These are phyloP conservation scores for Sinotaia quadrata DNA, from an alignment of 2,888 invertebrate species.

Conservation along the genomic window DNA sequence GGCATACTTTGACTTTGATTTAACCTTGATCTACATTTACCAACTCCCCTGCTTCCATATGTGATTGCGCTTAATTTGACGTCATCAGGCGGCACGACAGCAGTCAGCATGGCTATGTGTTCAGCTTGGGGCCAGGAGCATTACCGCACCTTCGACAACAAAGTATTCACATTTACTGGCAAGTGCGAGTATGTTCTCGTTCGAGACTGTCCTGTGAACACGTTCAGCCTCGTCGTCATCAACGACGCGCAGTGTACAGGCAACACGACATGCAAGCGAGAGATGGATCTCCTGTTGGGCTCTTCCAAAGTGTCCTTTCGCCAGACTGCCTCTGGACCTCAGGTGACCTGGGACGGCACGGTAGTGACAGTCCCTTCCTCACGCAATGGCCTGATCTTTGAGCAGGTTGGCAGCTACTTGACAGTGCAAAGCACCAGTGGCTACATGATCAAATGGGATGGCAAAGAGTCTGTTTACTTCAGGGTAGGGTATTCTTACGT, in stretches of 20 bases:
- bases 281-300: constrained; percentile 80
- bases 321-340: constrained; percentile 44
- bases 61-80: too few species aligned
- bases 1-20: too few species aligned
- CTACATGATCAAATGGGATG: constrained; percentile 84
- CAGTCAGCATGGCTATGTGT: constrained; percentile 77
- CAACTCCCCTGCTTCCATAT: too few species aligned
- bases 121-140: constrained; percentile 86
- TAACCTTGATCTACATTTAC: too few species aligned
- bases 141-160: constrained; percentile 89
- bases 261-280: constrained; percentile 73
- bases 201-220: constrained; percentile 78
- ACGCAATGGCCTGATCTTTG: constrained; percentile 80
- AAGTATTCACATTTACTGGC: constrained; percentile 81
- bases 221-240: constrained; percentile 79
- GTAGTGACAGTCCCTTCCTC: constrained; percentile 47
- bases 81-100: too few species aligned
- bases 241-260: constrained; percentile 75
- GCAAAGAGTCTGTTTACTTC: constrained; percentile 71
- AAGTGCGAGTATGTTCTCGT: constrained; percentile 82
- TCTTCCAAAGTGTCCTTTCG: constrained; percentile 74
- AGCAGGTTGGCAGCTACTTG: constrained; percentile 82
- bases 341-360: constrained; percentile 47
- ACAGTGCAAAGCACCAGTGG: constrained; percentile 79
- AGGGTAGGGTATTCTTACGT: constrained; percentile 16